These are phyloP conservation scores for Drosophila simulans DNA, from an alignment of 1,140 invertebrate genomes.

Conservation along the genomic window DNA sequence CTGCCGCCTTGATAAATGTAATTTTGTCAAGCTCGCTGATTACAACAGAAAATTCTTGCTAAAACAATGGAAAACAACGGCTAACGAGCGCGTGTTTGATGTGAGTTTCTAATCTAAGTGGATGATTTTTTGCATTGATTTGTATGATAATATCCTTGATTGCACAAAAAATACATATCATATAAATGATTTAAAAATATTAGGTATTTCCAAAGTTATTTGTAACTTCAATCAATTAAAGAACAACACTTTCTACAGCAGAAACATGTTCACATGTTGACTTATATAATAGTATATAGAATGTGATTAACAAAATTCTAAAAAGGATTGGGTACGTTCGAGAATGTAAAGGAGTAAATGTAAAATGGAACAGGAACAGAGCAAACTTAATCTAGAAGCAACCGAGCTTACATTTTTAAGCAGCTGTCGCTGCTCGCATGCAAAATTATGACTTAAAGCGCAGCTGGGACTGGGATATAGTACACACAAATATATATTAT, in stretches of 20 bases:
- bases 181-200: too few species aligned
- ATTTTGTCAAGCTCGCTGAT: conserved; percentile 71
- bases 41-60: conserved; percentile 54
- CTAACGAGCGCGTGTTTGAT: conserved; percentile 56
- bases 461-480: conserved; percentile 60
- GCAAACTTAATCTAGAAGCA: conserved; percentile 67
- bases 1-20: conserved; percentile 72
- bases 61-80: conserved; percentile 34
- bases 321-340: background rate
- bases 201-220: too few species aligned
- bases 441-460: conserved; percentile 81
- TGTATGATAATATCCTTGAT: background rate
- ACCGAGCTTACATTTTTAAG: conserved; percentile 72
- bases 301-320: background rate
- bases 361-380: conserved; percentile 3
- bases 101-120: conserved; percentile 9
- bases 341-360: conserved; percentile 4
- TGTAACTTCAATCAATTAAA: too few species aligned
- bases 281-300: conserved; percentile 1
- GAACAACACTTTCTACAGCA: too few species aligned
- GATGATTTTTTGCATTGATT: conserved; percentile 4
- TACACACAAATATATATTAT: conserved; percentile 12
- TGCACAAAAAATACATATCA: background rate
- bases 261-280: background rate
- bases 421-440: conserved; percentile 80